Evolutionary conservation across 1,140 invertebrate genomes (phyloP), one percentile per base, ranked within the genome.

Genomic region (Vanessa tameamea): DNA sequence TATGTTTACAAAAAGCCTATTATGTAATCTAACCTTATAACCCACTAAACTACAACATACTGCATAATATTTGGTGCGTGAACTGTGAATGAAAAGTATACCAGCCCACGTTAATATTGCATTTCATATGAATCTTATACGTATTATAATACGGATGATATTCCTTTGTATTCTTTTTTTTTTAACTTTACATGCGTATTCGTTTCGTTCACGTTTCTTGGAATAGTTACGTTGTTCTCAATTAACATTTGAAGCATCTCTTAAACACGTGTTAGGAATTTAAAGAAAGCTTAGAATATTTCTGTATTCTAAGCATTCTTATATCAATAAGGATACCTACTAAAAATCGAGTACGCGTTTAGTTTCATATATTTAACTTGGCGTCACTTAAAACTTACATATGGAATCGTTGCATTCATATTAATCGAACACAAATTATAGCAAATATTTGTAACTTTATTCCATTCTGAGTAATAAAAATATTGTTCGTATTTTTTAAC

Each of bases 31-130:
- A 79, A 78, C 82, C 82, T 81, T 81, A 77, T 83, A 82, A 83
- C 86, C 86, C 75, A 86, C 77, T 86, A 80, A 82, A 79, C 80
- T 79, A 82, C 78, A 78, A 82, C 78, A 81, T 81, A 83, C 81
- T 78, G 80, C 77, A 80, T 82, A 83, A 81, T 79, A 88, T 88
- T 71, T 85, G 85, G 86, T 89, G 86, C 88, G 87, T 88, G 85
- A 87, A 88, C 75, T 75, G 82, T 86, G 80, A 85, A 87, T 84
- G 83, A 84, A 80, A 69, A 82, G 75, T 80, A 74, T n/a, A 69
- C 61, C 23, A 59, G 48, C 43, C 47, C 63, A 72, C 11, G 16
- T 69, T 51, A 9, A 23, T 71, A 23, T 37, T 78, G 16, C 75
- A 31, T n/a, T 63, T 26, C 66, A 16, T 37, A 47, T 63, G 31